A percentile compares a stretch with the other conserved stretches of the same genome.
These are phyloP conservation scores for Sarcophaga variegata DNA, from an alignment of 2,888 invertebrate genomes.

Conservation along the genomic window DNA sequence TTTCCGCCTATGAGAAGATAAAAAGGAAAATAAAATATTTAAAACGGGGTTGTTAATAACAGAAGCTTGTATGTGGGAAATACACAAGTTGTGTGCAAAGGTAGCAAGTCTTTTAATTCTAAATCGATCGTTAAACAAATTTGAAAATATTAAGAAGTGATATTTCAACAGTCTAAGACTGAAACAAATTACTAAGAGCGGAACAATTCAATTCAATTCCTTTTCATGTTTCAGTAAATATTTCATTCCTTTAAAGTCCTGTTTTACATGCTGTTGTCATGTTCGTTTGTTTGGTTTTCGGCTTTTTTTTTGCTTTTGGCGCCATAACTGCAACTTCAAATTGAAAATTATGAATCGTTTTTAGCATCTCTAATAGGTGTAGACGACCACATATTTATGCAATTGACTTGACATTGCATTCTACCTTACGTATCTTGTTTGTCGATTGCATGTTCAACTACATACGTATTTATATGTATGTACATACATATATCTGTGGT, in stretches of 20 bases:
- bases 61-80: too few relatives aligned
- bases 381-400: slow-evolving; percentile 33
- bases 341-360: slow-evolving; percentile 67
- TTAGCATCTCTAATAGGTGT: slow-evolving; percentile 52
- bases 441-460: slow-evolving; percentile 14
- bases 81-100: too few relatives aligned
- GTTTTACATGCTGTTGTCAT: not conserved
- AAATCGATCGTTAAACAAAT: too few relatives aligned
- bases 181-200: too few relatives aligned
- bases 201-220: too few relatives aligned
- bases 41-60: too few relatives aligned
- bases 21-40: slow-evolving; percentile 19
- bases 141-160: too few relatives aligned
- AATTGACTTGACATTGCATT: slow-evolving; percentile 19
- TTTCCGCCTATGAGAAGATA: slow-evolving; percentile 77
- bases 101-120: too few relatives aligned
- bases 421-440: not conserved
- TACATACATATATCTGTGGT: too few relatives aligned
- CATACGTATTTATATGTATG: not conserved
- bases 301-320: slow-evolving; percentile 47
- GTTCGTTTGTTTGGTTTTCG: not conserved
- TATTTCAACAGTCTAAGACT: too few relatives aligned
- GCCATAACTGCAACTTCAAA: slow-evolving; percentile 66
- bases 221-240: not conserved
- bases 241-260: slow-evolving; percentile 3